Evolutionary conservation across 92 coral and sea anemone genomes (phyloP), one percentile per base, ranked within the genome.

Genomic region (Virgularia gustaviana): DNA sequence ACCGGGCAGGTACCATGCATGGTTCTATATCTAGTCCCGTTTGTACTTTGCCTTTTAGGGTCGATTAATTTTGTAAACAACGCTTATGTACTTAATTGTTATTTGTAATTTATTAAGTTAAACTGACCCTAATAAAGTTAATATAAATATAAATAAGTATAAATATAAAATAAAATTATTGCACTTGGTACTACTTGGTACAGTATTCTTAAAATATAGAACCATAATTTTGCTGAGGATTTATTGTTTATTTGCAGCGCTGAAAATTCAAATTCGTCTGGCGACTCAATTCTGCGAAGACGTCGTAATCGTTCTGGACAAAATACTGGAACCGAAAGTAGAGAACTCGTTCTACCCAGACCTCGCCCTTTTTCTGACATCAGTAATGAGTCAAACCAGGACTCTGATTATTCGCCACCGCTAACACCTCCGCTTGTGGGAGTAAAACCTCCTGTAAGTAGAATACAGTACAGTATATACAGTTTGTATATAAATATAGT

Each of bases 161-260:
- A n/a, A n/a, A n/a, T n/a, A n/a, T n/a, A n/a, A n/a, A n/a, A n/a
- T n/a, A n/a, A n/a, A n/a, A n/a, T n/a, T n/a, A n/a, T n/a, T n/a
- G n/a, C n/a, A n/a, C n/a, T n/a, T n/a, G n/a, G n/a, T n/a, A n/a
- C n/a, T n/a, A n/a, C n/a, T n/a, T n/a, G n/a, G n/a, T n/a, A n/a
- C n/a, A n/a, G n/a, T n/a, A n/a, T n/a, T n/a, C n/a, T 38, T 77
- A 89, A 91, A 39, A 72, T 89, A 38, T 91, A 89, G 74, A 89
- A 86, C 38, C 77, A n/a, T n/a, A n/a, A n/a, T n/a, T n/a, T n/a
- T 87, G 71, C 62, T 89, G 30, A 80, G 86, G 36, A 83, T 66
- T 42, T 83, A 90, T n/a, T n/a, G 52, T 71, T 83, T 6, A 83
- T 67, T 29, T 57, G 49, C 57, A 72, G 83, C 36, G 65, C 44